Evolutionary conservation across 1,140 invertebrate species (phyloP), one percentile per base, ranked within the genome.

Genomic region (Akabosia matsudoensis): DNA sequence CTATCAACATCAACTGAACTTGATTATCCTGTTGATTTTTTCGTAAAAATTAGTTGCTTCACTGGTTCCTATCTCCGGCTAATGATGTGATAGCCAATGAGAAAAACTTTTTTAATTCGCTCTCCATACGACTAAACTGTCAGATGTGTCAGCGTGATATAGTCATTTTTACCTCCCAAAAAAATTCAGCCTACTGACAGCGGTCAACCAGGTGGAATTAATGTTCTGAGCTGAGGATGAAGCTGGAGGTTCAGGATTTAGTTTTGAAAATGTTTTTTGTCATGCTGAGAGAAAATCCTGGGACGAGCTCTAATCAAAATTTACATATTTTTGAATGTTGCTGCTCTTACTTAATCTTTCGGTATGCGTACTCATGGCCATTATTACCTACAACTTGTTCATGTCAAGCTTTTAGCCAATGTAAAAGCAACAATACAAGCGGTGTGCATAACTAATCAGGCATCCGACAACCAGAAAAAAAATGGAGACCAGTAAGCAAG

Each of bases 241-340:
- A n/a, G n/a, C n/a, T n/a, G n/a, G n/a, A n/a, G n/a, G n/a, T n/a
- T n/a, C n/a, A n/a, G n/a, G n/a, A n/a, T n/a, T n/a, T n/a, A n/a
- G n/a, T n/a, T n/a, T n/a, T n/a, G n/a, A n/a, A n/a, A n/a, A n/a
- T n/a, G n/a, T n/a, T n/a, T n/a, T n/a, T 45, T 45, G 37, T 45
- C 7, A 45, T 45, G 37, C 7, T 45, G 37, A 56, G 10, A 56
- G 13, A 18, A 45, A 56, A 56, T 13, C 10, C 3, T 30, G 10
- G 31, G 31, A 30, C 24, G 61, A 67, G 61, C n/a, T 67, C 61
- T 30, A 67, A 67, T 67, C 61, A 67, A 67, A 67, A 67, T 67
- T 67, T 67, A 67, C 61, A 67, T 67, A 67, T 67, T 67, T 67
- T 30, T 16, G n/a, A 67, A 30, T 67, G 61, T 67, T 67, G 31